A percentile compares a stretch with the other conserved stretches of the same genome.
These are phyloP conservation scores for Denticeps clupeoides DNA, from an alignment of 2,797 vertebrate species.

Conservation along the genomic window DNA sequence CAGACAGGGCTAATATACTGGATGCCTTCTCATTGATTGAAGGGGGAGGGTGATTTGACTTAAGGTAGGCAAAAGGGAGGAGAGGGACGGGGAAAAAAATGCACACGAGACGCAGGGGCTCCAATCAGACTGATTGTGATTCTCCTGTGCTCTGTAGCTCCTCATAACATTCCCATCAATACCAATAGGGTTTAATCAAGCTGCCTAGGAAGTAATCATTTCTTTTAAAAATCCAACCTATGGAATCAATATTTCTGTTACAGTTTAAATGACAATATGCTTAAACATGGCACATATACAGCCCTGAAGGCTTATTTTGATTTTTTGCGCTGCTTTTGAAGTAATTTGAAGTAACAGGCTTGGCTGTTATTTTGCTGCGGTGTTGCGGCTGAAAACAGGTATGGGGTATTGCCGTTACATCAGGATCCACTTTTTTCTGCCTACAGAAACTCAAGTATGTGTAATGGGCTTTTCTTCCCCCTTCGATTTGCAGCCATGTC, in stretches of 20 bases:
- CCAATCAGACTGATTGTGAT: conserved; percentile 42
- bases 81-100: conserved; percentile 10
- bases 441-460: too few relatives aligned
- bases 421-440: conserved; percentile 23
- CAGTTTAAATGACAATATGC: conserved; percentile 59
- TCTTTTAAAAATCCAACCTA: conserved; percentile 63
- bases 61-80: conserved; percentile 40
- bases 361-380: conserved; percentile 29
- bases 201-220: conserved; percentile 60
- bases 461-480: too few relatives aligned
- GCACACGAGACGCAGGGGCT: conserved; percentile 30
- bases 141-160: conserved; percentile 38
- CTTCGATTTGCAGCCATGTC: background rate
- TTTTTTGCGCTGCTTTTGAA: background rate
- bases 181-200: conserved; percentile 61
- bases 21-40: conserved; percentile 51
- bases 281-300: conserved; percentile 36
- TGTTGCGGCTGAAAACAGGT: conserved; percentile 22
- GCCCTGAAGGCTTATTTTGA: conserved; percentile 36
- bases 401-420: conserved; percentile 28
- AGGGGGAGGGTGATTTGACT: conserved; percentile 40
- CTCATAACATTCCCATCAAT: conserved; percentile 49
- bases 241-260: conserved; percentile 61
- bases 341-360: conserved; percentile 25
- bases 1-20: conserved; percentile 44